These are phyloP conservation scores for Bufotes viridis DNA, from an alignment of 2,797 vertebrate species.

Conservation along the genomic window DNA sequence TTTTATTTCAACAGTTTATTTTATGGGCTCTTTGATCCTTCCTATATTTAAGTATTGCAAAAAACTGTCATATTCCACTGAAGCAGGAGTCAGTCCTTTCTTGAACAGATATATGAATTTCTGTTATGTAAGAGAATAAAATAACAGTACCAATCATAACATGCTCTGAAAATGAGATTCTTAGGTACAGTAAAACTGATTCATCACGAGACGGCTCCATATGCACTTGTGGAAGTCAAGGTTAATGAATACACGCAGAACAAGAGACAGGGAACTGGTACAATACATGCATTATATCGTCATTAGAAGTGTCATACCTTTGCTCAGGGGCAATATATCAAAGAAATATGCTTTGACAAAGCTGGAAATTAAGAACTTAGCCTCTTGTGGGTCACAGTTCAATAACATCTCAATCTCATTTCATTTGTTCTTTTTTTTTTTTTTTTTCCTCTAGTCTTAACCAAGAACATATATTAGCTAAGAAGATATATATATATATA, in stretches of 20 bases:
- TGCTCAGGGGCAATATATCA: constrained; percentile 53
- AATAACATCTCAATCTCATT: constrained; percentile 50
- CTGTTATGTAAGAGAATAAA: constrained; percentile 34
- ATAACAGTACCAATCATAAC: constrained; percentile 41
- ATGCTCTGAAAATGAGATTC: constrained; percentile 39
- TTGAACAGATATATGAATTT: constrained; percentile 14
- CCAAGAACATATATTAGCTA: constrained; percentile 23
- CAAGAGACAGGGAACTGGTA: constrained; percentile 44
- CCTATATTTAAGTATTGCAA: background rate
- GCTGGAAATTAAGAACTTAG: constrained; percentile 50
- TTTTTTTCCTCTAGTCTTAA: background rate
- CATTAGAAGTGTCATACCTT: constrained; percentile 60
- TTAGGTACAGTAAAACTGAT: constrained; percentile 55
- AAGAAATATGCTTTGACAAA: constrained; percentile 50
- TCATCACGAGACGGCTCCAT: constrained; percentile 51
- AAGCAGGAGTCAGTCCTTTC: background rate
- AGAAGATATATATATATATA: no score
- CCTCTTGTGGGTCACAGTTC: constrained; percentile 56
- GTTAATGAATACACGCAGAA: constrained; percentile 52
- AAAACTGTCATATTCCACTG: background rate
- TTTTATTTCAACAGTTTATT: background rate
- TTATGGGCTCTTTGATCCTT: background rate
- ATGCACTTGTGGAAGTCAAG: constrained; percentile 55
- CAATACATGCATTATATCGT: constrained; percentile 56
- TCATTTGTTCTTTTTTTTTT: constrained; percentile 15